Conservation (phyloP, 1,140 invertebrate species). For the Drosophila jambulina region DNA sequence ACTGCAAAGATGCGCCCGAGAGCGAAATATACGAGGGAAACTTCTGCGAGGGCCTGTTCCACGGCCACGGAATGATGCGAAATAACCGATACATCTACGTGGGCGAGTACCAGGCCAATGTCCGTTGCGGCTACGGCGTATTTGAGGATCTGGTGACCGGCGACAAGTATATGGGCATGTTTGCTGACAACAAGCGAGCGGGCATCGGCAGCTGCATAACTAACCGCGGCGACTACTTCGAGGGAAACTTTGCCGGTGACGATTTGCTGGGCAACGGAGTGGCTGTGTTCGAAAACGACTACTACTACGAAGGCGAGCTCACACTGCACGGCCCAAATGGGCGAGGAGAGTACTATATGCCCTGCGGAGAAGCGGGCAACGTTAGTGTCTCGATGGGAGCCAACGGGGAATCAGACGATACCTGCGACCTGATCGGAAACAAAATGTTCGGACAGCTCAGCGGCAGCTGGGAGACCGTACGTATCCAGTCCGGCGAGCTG, state of each 20-base stretch:
- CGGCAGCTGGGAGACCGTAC: constrained; percentile 93
- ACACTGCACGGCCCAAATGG: constrained; percentile 87
- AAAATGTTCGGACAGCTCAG: constrained; percentile 87
- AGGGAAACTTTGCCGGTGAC: constrained; percentile 92
- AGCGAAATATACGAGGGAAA: constrained; percentile 93
- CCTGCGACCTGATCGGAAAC: constrained; percentile 71
- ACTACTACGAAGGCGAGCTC: constrained; percentile 95
- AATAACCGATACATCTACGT: constrained; percentile 94
- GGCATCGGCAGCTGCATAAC: constrained; percentile 94
- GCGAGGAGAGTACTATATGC: constrained; percentile 92
- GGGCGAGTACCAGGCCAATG: constrained; percentile 92
- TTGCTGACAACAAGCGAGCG: constrained; percentile 92
- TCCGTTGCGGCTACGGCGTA: constrained; percentile 93
- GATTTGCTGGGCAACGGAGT: constrained; percentile 93
- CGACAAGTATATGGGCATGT: constrained; percentile 95
- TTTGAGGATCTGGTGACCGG: constrained; percentile 94
- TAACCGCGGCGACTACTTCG: constrained; percentile 95
- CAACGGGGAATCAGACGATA: constrained; percentile 59
- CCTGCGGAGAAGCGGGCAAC: constrained; percentile 83
- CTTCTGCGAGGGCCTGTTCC: constrained; percentile 92
- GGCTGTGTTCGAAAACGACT: constrained; percentile 95
- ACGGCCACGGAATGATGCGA: constrained; percentile 93
- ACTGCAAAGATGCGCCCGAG: constrained; percentile 89
- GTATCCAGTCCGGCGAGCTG: constrained; percentile 91
- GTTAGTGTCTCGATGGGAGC: constrained; percentile 4